These are phyloP conservation scores for Illadopsis cleaveri DNA, from an alignment of 2,113 vertebrate genomes.

Conservation along the genomic window DNA sequence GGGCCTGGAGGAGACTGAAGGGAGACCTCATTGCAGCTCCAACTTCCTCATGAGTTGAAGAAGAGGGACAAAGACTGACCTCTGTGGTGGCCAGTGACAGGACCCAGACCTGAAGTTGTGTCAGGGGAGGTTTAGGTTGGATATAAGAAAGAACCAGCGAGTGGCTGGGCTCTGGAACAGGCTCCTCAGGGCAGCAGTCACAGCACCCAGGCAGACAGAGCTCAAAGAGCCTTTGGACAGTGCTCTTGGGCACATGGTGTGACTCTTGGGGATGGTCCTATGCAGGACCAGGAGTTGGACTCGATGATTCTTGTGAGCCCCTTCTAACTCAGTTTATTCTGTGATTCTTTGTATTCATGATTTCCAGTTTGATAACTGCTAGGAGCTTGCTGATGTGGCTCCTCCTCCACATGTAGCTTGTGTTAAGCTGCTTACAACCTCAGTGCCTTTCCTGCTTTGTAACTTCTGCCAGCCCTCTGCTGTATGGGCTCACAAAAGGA, in stretches of 20 bases:
- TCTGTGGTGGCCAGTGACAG: neutral
- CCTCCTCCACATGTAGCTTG: neutral
- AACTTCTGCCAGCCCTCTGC: neutral
- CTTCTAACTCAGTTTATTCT: neutral
- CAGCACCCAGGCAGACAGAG: neutral
- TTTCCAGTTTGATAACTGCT: neutral
- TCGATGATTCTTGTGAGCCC: fast-evolving
- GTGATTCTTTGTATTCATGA: neutral
- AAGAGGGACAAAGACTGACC: neutral
- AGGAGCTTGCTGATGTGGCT: neutral
- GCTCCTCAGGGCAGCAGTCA: neutral
- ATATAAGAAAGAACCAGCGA: neutral
- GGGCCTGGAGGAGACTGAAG: neutral
- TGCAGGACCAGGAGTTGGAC: neutral
- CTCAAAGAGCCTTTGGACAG: neutral
- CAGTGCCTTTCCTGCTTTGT: neutral
- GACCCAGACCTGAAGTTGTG: neutral
- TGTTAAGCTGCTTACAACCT: neutral
- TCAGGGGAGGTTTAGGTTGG: neutral
- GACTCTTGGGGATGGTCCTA: too few relatives aligned
- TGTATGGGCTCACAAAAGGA: neutral
- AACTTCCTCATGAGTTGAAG: neutral
- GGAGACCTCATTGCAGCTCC: neutral
- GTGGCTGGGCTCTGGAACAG: neutral
- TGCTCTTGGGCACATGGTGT: too few relatives aligned